Conservation (phyloP, 2,888 invertebrate species). For the Rhaphigaster nebulosa region DNA sequence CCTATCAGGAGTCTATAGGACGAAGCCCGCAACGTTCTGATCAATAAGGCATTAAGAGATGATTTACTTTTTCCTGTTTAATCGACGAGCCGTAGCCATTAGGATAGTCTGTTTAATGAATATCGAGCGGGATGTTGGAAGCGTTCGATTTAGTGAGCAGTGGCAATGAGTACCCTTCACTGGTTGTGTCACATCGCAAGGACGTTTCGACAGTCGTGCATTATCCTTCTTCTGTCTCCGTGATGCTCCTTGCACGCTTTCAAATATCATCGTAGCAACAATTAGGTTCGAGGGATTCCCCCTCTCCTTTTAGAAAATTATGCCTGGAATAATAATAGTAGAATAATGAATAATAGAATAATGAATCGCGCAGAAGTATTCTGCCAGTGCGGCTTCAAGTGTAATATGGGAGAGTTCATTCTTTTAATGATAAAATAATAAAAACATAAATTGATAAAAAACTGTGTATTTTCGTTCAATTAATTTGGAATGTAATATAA, state of each 20-base stretch:
- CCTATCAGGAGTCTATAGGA: neutral
- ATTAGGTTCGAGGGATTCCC: neutral
- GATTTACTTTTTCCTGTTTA: neutral
- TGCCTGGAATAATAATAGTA: neutral
- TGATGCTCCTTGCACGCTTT: neutral
- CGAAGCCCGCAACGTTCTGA: neutral
- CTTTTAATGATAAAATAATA: too few relatives aligned
- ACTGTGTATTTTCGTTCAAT: too few relatives aligned
- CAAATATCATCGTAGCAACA: neutral
- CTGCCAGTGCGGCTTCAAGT: too few relatives aligned
- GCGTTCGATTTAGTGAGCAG: neutral
- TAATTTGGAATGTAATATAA: too few relatives aligned
- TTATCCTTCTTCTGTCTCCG: neutral
- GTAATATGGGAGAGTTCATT: too few relatives aligned
- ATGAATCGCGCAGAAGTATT: too few relatives aligned
- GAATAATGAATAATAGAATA: too few relatives aligned
- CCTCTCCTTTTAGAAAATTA: neutral
- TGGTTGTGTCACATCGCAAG: conserved; percentile 21
- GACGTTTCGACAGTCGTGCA: neutral
- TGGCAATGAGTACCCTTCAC: conserved; percentile 24
- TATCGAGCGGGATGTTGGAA: neutral
- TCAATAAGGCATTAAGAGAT: neutral
- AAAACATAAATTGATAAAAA: too few relatives aligned
- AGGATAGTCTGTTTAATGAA: neutral
- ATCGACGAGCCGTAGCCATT: neutral